Conservation (phyloP, 2,113 vertebrate genomes). For the Sinocyclocheilus rhinocerous region DNA sequence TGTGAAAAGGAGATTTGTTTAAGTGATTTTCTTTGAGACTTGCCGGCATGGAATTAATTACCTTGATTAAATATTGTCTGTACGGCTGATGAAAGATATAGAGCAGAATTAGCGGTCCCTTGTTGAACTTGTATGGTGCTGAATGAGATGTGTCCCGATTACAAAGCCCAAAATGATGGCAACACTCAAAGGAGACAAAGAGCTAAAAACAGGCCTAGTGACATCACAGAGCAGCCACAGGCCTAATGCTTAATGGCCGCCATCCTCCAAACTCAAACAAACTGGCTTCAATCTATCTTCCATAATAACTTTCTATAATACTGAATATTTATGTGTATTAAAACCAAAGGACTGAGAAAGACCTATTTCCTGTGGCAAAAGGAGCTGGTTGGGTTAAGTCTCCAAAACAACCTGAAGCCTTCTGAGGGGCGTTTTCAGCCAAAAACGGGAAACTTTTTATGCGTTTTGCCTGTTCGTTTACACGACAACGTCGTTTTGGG, state of each 20-base stretch:
- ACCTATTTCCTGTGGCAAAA: neutral
- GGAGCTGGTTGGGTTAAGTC: neutral
- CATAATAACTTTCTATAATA: neutral
- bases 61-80: conserved; percentile 76
- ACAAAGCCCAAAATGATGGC: conserved; percentile 49
- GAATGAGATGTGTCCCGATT: conserved; percentile 56
- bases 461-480: too few relatives aligned
- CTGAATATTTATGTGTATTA: neutral
- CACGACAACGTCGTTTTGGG: too few relatives aligned
- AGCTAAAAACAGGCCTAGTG: conserved; percentile 25
- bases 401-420: conserved; percentile 6
- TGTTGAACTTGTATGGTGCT: conserved; percentile 54
- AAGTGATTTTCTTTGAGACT: conserved; percentile 72
- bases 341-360: neutral
- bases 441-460: too few relatives aligned
- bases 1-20: conserved; percentile 71
- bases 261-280: neutral
- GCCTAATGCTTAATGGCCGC: neutral
- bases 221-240: conserved; percentile 29
- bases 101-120: conserved; percentile 57
- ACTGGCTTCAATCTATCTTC: neutral
- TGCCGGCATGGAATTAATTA: conserved; percentile 73
- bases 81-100: conserved; percentile 58
- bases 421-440: neutral
- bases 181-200: conserved; percentile 51